Base-by-base conservation (phyloP, 2,888 invertebrate genomes). In the Clepsis dumicolana region DNA sequence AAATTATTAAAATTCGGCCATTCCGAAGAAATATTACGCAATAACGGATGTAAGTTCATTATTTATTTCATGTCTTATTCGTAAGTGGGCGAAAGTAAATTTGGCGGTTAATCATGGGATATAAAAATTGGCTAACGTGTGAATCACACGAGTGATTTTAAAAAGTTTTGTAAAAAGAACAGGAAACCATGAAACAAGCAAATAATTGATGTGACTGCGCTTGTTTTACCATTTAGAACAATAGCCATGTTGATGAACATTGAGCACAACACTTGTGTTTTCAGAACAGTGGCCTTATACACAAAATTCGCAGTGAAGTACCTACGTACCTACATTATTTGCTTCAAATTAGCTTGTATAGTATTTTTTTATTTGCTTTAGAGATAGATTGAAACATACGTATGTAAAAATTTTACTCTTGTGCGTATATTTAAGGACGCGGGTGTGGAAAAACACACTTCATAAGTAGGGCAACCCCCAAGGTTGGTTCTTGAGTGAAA, bases 171-270 rank as follows among this genome's bases (percentile, higher is more conserved):
- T 59, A 57, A 74, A 75, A 75, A 75, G 73, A 77, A 77, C 81
- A 80, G 80, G 82, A 81, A 79, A 81, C 73, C 74, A 75, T 77
- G 83, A 83, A 81, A 81, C 78, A 82, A 82, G 80, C 80, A 85
- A 86, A 86, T 84, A 85, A 82, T 85, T 82, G 79, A 81, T 82
- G 85, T 83, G 82, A 88, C 86, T 82, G 81, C 81, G 79, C 84
- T 86, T 88, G 87, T 89, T 89, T 84, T 85, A 75, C 80, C 82
- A 81, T 83, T 85, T 76, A 76, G 78, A 79, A 88, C 88, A 89
- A 89, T 89, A 85, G 89, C 82, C 72, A 80, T 89, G 89, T 89
- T 89, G 89, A 86, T 85, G 85, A 75, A 83, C 77, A 77, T 76
- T 79, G 77, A 82, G 74, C 78, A 87, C 81, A 90, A 91, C 89